Evolutionary conservation across 2,888 invertebrate genomes (phyloP).

Genomic region (Ochropacha duplaris): DNA sequence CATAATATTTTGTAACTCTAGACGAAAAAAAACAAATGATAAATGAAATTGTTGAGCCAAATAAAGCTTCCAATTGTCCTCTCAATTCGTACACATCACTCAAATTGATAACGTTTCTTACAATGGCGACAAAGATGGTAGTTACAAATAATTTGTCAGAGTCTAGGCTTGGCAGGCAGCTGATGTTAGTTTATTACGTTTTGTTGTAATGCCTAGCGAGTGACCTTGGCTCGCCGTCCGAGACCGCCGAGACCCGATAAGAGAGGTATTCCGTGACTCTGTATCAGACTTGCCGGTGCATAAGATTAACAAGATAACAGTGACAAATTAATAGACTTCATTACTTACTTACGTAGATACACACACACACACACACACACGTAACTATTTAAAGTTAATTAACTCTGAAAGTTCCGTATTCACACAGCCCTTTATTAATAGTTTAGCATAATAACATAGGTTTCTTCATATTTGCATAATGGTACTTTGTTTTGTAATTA

Average conservation of each 20-base stretch:
- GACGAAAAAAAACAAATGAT: no score
- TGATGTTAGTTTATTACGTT: conserved; percentile 9
- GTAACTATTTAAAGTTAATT: not conserved
- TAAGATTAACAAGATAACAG: conserved; percentile 58
- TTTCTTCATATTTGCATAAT: not conserved
- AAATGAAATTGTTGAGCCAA: no score
- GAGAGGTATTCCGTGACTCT: conserved; percentile 43
- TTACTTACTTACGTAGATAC: conserved; percentile 13
- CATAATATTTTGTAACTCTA: no score
- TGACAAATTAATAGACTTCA: conserved; percentile 39
- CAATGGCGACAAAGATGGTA: not conserved
- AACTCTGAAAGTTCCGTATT: not conserved
- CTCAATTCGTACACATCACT: not conserved
- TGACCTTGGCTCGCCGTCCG: conserved; percentile 54
- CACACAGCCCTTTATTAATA: not conserved
- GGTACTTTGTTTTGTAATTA: not conserved
- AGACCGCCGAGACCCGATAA: conserved; percentile 51
- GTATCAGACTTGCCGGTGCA: conserved; percentile 52
- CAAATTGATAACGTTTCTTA: not conserved
- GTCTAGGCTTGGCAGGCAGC: not conserved
- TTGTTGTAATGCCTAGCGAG: conserved; percentile 14
- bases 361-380: conserved; percentile 6
- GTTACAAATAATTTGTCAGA: not conserved
- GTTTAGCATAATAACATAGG: not conserved
- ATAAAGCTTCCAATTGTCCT: not conserved